Evolutionary conservation across 2,888 invertebrate species (phyloP).

Genomic region (Mechanitis messenoides): DNA sequence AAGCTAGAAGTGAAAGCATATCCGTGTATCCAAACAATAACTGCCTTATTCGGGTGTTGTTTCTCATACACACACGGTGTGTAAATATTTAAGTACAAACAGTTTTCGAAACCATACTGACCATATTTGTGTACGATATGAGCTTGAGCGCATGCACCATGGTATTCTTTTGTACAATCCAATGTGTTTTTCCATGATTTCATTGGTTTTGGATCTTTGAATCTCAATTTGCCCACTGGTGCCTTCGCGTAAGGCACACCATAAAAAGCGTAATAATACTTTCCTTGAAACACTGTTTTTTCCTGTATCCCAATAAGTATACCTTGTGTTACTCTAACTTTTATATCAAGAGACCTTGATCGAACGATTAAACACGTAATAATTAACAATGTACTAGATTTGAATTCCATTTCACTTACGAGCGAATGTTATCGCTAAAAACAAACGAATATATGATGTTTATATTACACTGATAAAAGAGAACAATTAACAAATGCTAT

Average conservation of each 20-base stretch:
- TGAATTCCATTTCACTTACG: constrained; percentile 8
- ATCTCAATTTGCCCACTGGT: constrained; percentile 54
- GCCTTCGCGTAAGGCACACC: constrained; percentile 61
- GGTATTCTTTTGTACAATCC: constrained; percentile 73
- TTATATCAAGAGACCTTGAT: constrained; percentile 36
- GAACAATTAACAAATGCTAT: not conserved
- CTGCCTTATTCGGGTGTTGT: constrained; percentile 38
- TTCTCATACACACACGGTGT: constrained; percentile 66
- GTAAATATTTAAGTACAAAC: constrained; percentile 82
- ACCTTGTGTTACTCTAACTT: constrained; percentile 54
- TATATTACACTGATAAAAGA: constrained; percentile 14
- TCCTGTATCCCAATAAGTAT: constrained; percentile 45
- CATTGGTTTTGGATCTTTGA: constrained; percentile 53
- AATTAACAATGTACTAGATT: constrained; percentile 35
- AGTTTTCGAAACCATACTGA: constrained; percentile 75
- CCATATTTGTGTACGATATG: constrained; percentile 62
- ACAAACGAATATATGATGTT: constrained; percentile 13
- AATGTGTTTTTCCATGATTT: constrained; percentile 70
- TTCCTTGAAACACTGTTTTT: constrained; percentile 47
- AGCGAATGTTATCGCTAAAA: constrained; percentile 18
- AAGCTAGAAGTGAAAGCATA: constrained; percentile 63
- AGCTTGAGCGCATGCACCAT: constrained; percentile 78
- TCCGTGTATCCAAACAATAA: constrained; percentile 67
- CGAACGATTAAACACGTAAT: constrained; percentile 32
- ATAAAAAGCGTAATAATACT: constrained; percentile 57